phyloP scores from a whole-genome alignment of 2,113 vertebrate genomes.

The Circaetus gallicus region DNA sequence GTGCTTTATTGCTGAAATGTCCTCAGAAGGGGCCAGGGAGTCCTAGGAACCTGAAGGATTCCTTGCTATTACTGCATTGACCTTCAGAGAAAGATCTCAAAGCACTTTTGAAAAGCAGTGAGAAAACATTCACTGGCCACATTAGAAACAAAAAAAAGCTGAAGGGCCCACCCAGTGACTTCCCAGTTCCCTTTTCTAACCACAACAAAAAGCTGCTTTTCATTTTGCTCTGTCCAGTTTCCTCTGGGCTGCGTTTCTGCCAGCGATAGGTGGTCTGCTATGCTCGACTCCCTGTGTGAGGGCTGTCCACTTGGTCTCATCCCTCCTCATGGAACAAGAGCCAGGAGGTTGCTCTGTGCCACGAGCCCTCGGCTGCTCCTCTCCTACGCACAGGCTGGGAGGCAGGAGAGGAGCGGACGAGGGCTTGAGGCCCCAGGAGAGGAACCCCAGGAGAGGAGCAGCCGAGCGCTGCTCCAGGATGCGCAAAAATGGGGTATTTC shows the following conservation, averaged over 20 bases:
- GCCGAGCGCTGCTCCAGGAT: not conserved
- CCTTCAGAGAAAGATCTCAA: not conserved
- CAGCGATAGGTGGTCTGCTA: rapidly evolving
- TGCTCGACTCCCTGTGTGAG: not conserved
- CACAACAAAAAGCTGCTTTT: not conserved
- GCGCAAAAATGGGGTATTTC: not conserved
- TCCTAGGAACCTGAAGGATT: not conserved
- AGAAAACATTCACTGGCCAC: not conserved
- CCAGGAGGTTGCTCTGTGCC: not conserved
- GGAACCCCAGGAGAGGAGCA: not conserved
- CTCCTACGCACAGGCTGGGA: not conserved
- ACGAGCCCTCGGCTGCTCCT: rapidly evolving
- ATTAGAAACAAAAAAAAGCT: not conserved
- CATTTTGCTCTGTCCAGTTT: not conserved
- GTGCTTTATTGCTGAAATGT: not conserved
- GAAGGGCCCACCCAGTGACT: not conserved
- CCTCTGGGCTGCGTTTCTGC: not conserved
- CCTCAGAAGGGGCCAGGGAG: not conserved
- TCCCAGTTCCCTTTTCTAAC: not conserved
- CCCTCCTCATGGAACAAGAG: rapidly evolving
- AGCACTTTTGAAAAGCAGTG: not conserved
- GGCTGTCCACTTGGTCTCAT: not conserved
- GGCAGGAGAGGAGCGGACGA: not conserved
- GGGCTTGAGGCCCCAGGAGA: not conserved
- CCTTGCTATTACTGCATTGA: not conserved